These are phyloP conservation scores for Solenodon paradoxus DNA, from an alignment of 2,113 vertebrate species.

Conservation along the genomic window DNA sequence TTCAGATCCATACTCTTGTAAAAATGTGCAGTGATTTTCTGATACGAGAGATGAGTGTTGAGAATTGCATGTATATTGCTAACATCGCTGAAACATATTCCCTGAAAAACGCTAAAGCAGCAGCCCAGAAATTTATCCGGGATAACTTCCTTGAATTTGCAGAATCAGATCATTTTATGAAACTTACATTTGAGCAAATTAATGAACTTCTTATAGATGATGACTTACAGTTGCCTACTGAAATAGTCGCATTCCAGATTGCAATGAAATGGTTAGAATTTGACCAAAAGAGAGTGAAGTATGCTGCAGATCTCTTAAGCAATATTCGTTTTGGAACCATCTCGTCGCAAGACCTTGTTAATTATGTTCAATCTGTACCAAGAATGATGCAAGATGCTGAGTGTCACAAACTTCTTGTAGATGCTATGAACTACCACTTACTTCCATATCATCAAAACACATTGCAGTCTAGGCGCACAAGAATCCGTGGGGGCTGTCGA, in stretches of 20 bases:
- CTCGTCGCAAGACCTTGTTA: slow-evolving; percentile 96
- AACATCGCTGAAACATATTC: slow-evolving; percentile 97
- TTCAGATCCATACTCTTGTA: slow-evolving; percentile 94
- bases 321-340: slow-evolving; percentile 98
- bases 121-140: slow-evolving; percentile 95
- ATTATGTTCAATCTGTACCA: slow-evolving; percentile 94
- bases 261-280: slow-evolving; percentile 99
- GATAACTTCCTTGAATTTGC: slow-evolving; percentile 99
- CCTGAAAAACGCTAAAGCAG: slow-evolving; percentile 92
- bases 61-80: slow-evolving; percentile 97
- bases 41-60: slow-evolving; percentile 94
- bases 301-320: slow-evolving; percentile 92
- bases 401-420: slow-evolving; percentile 96
- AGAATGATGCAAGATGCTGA: slow-evolving; percentile 99
- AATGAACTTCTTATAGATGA: slow-evolving; percentile 97
- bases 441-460: slow-evolving; percentile 98
- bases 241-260: slow-evolving; percentile 98
- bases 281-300: slow-evolving; percentile 96
- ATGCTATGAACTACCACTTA: slow-evolving; percentile 99
- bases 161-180: slow-evolving; percentile 98
- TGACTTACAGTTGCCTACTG: slow-evolving; percentile 95
- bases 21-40: slow-evolving; percentile 99
- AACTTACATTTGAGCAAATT: slow-evolving; percentile 98
- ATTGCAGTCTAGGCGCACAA: slow-evolving; percentile 97
- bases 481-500: slow-evolving; percentile 93